Evolutionary conservation across 2,888 invertebrate species (phyloP).

Genomic region (Ennomos erosarius): DNA sequence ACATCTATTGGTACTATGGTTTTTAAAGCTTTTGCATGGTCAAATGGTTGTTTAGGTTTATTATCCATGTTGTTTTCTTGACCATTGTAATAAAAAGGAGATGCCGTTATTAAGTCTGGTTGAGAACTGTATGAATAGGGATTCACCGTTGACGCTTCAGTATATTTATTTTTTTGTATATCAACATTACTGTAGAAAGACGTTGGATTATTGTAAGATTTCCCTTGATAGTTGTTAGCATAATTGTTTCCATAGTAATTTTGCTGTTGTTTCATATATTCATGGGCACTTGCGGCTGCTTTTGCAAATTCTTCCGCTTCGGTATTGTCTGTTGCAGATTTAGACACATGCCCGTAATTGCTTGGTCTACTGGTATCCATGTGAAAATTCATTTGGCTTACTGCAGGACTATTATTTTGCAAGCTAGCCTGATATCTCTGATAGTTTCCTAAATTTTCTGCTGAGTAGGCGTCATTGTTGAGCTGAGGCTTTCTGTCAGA

Average conservation of each 20-base stretch:
- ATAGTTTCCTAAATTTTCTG: slow-evolving; percentile 48
- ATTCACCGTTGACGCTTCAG: slow-evolving; percentile 52
- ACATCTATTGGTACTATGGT: slow-evolving; percentile 80
- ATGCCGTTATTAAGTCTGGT: slow-evolving; percentile 67
- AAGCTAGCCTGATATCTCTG: slow-evolving; percentile 60
- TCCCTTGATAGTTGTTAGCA: slow-evolving; percentile 38
- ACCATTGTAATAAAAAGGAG: slow-evolving; percentile 65
- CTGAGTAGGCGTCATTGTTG: slow-evolving; percentile 56
- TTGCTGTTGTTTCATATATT: slow-evolving; percentile 69
- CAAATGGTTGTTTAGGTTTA: slow-evolving; percentile 71
- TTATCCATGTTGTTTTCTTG: slow-evolving; percentile 59
- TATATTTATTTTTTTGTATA: slow-evolving; percentile 60
- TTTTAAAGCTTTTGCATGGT: slow-evolving; percentile 79
- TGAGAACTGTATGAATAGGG: slow-evolving; percentile 52
- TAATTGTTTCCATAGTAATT: slow-evolving; percentile 54
- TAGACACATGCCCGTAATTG: slow-evolving; percentile 64
- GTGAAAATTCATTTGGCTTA: slow-evolving; percentile 74
- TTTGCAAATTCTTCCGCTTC: slow-evolving; percentile 76
- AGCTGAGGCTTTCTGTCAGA: slow-evolving; percentile 66
- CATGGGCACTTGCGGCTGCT: slow-evolving; percentile 76
- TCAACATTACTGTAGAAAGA: slow-evolving; percentile 57
- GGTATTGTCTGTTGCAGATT: slow-evolving; percentile 63
- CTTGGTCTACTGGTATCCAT: slow-evolving; percentile 70
- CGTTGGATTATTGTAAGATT: slow-evolving; percentile 39
- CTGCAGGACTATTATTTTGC: slow-evolving; percentile 59